These are phyloP conservation scores for Telenomus remus DNA, from an alignment of 1,140 invertebrate species.

Conservation along the genomic window DNA sequence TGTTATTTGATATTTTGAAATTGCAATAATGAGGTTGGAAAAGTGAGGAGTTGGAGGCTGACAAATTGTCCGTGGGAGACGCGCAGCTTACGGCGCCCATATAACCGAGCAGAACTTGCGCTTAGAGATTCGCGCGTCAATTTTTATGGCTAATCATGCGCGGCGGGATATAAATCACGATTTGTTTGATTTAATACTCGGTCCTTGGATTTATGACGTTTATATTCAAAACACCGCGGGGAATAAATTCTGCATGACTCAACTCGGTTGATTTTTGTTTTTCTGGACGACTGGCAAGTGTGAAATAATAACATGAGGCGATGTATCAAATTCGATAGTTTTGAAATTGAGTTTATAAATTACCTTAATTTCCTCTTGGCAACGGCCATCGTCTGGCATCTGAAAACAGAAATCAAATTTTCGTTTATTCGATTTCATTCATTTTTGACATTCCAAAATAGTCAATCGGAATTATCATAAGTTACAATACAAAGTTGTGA, in stretches of 20 bases:
- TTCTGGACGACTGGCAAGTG: neutral
- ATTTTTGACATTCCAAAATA: too few relatives aligned
- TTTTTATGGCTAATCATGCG: slow-evolving; percentile 34
- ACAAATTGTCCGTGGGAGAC: too few relatives aligned
- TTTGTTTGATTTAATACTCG: slow-evolving; percentile 20
- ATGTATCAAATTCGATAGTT: neutral
- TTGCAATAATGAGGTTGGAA: slow-evolving; percentile 21
- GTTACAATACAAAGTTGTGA: too few relatives aligned
- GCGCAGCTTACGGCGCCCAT: too few relatives aligned
- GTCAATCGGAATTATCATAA: too few relatives aligned
- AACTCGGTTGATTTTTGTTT: neutral
- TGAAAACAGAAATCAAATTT: too few relatives aligned
- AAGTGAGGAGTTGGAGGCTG: neutral
- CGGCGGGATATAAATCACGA: slow-evolving; percentile 19
- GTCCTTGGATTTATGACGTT: slow-evolving; percentile 25
- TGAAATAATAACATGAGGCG: neutral
- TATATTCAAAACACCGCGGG: slow-evolving; percentile 18
- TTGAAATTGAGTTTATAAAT: too few relatives aligned
- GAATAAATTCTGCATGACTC: slow-evolving; percentile 16
- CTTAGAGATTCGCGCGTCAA: slow-evolving; percentile 8
- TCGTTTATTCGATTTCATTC: too few relatives aligned
- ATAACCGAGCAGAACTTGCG: slow-evolving; percentile 19
- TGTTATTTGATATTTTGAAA: slow-evolving; percentile 2
- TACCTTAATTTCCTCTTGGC: too few relatives aligned
- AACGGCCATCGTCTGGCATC: too few relatives aligned